Base-by-base conservation (phyloP, 2,113 vertebrate species). In the Xyrauchen texanus region DNA sequence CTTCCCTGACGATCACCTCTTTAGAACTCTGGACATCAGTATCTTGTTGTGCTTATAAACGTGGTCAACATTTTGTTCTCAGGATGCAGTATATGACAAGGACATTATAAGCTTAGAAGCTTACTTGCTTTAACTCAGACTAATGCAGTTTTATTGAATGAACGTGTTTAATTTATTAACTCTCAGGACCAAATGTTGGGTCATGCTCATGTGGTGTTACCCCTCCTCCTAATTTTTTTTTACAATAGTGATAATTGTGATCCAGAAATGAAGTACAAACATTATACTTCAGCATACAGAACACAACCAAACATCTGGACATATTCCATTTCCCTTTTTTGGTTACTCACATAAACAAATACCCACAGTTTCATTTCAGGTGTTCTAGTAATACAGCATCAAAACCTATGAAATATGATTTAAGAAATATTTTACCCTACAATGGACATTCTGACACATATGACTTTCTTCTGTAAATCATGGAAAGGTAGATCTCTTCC, bases 11-110 rank as follows among this genome's bases (percentile, higher is more conserved):
- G 62, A 61, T 42, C 21, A 53, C 12, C 49, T 44, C 1, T 63
- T 21, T 65, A 61, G 46, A 9, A 34, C 21, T 6, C 72, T 73
- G 57, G 57, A 73, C 72, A 11, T 67, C 67, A 11, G 58, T 9
- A 21, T 79, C 7, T 62, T 16, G 58, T 8, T 75, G 47, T 79
- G 76, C 77, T 68, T 79, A 11, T 42, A 58, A 62, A 58, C n/a
- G 7, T 80, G 7, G 16, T 66, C 47, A 67, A 42, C 9, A 11
- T 45, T 67, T 83, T 83, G 80, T 67, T 79, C 74, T 80, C 78
- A 83, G 82, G 82, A 83, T 73, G 73, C 68, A 67, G 55, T 72
- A 63, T 80, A 72, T 58, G 63, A 62, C 68, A 81, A 60, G 79
- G 79, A 76, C 34, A 8, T 81, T 63, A 34, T 62, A 66, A 62